phyloP scores from a whole-genome alignment of 2,113 vertebrate genomes.

The Ptilonorhynchus violaceus region DNA sequence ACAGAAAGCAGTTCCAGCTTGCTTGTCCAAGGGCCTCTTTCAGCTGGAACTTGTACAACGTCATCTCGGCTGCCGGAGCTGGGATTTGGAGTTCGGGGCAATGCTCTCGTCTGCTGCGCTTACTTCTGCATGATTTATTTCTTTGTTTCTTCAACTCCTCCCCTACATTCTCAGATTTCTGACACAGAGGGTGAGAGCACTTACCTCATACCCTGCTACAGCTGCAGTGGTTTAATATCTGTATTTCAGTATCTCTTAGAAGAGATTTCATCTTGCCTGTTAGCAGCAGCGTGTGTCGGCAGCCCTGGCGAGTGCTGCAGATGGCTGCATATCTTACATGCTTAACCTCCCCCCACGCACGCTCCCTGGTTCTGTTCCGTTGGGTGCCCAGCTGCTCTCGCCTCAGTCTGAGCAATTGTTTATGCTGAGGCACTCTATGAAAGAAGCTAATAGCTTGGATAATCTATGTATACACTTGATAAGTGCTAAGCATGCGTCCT shows the following conservation, averaged over 20 bases:
- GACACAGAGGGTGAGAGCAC: background rate
- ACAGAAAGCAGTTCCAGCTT: background rate
- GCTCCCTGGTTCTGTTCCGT: background rate
- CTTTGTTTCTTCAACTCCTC: conserved; percentile 30
- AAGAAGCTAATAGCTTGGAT: conserved; percentile 19
- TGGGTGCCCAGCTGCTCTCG: conserved; percentile 54
- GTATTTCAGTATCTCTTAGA: background rate
- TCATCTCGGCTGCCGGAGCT: background rate
- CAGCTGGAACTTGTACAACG: background rate
- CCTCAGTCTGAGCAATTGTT: conserved; percentile 65
- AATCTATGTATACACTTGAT: background rate
- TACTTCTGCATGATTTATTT: conserved; percentile 7
- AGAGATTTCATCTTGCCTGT: background rate
- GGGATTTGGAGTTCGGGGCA: background rate
- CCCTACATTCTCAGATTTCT: background rate
- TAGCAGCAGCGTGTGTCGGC: background rate
- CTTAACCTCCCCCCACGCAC: conserved; percentile 54
- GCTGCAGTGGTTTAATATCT: background rate
- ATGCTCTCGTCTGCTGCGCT: background rate
- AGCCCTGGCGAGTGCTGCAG: background rate
- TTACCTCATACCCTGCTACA: background rate
- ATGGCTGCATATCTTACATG: conserved; percentile 31
- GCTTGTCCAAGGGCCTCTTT: background rate
- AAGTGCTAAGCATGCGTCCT: background rate
- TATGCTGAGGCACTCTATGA: background rate